Evolutionary conservation across 2,113 vertebrate species (phyloP), one percentile per base, ranked within the genome.

Genomic region (Odocoileus hemionus): DNA sequence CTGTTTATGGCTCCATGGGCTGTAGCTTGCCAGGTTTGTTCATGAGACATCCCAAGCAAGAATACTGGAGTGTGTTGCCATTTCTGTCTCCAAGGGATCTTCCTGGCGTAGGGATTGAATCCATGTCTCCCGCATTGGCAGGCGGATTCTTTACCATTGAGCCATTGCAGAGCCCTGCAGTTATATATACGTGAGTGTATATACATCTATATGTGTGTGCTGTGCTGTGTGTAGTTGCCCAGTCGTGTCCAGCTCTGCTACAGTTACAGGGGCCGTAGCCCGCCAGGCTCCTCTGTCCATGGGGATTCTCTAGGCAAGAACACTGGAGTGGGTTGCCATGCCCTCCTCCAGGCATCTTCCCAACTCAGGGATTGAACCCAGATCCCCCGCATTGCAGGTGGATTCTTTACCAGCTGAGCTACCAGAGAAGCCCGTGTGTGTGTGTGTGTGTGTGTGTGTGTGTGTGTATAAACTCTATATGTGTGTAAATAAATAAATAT

Each of bases 331-430:
- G 4, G 17, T 70, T 70, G 64, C n/a, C n/a, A 70, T 36, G 17
- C 19, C 4, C 64, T 23, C 64, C n/a, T 36, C 64, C 64, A 36
- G 19, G n/a, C 1, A 64, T 70, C n/a, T 36, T 70, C n/a, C 17
- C 64, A 70, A 12, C 19, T 36, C 64, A 70, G n/a, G n/a, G 17
- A 23, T 1, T 21, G n/a, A 70, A 70, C n/a, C 8, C 16, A 1
- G 8, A 67, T 36, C n/a, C 12, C n/a, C n/a, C 0, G 0, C n/a
- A 70, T 6, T 70, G n/a, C 64, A 23, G 64, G 64, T 70, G 19
- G n/a, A 70, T 23, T 70, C n/a, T 70, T 70, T 36, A 70, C 9
- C 64, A 70, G n/a, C 64, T 70, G 64, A 70, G n/a, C 64, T 36
- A 36, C 9, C 1, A 0, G 17, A 19, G 19, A 70, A 70, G n/a